A percentile compares a stretch with the other conserved stretches of the same genome.
Evolutionary conservation across 2,113 vertebrate genomes (phyloP).

Genomic region (Mugil cephalus): DNA sequence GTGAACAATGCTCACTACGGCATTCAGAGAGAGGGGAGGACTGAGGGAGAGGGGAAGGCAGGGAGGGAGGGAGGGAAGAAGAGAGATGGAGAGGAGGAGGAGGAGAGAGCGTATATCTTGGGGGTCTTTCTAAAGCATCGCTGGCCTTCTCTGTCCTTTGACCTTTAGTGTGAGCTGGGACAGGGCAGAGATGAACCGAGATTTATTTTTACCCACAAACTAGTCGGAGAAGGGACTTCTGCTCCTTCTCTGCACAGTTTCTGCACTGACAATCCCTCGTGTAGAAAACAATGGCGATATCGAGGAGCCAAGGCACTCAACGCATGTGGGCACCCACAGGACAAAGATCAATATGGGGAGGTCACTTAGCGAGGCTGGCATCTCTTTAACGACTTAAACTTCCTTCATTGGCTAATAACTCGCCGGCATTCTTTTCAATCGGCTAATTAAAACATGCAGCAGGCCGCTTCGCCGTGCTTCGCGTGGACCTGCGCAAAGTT

Average conservation of each 20-base stretch:
- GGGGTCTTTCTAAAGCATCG: constrained; percentile 73
- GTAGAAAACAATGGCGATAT: constrained; percentile 3
- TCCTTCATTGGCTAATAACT: constrained; percentile 56
- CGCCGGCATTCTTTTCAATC: constrained; percentile 27
- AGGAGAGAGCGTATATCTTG: constrained; percentile 57
- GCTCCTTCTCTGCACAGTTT: constrained; percentile 8
- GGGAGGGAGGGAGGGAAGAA: constrained; percentile 28
- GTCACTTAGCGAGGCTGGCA: constrained; percentile 23
- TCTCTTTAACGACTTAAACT: constrained; percentile 32
- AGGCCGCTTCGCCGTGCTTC: background rate
- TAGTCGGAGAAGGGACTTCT: background rate
- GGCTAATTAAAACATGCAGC: constrained; percentile 34
- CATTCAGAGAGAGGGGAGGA: constrained; percentile 62
- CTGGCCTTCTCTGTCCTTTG: constrained; percentile 75
- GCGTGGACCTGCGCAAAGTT: constrained; percentile 1
- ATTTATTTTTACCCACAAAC: constrained; percentile 57
- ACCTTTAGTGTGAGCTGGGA: constrained; percentile 73
- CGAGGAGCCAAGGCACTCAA: background rate
- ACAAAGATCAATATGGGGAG: constrained; percentile 39
- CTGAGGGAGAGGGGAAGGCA: constrained; percentile 32
- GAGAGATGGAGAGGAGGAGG: constrained; percentile 5
- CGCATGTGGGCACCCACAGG: constrained; percentile 34
- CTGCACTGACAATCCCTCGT: background rate
- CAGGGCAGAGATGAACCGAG: constrained; percentile 49
- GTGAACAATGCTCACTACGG: constrained; percentile 82